Conservation (phyloP, 2,113 vertebrate genomes). For the Machaerirhynchus nigripectus region DNA sequence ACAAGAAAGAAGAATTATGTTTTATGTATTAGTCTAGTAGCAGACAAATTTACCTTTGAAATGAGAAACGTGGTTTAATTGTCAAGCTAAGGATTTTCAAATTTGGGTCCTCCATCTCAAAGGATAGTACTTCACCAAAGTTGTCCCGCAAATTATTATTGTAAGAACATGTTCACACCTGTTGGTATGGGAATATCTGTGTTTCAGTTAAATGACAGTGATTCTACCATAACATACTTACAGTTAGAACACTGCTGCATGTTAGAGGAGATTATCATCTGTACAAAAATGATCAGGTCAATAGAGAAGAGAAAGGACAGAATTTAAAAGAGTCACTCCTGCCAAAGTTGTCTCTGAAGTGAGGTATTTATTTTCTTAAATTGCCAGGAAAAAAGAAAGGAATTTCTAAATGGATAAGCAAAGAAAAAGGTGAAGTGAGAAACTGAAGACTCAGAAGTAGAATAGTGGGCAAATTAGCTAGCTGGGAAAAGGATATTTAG, state of each 20-base stretch:
- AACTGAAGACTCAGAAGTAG: neutral
- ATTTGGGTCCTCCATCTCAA: neutral
- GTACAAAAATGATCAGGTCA: neutral
- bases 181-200: neutral
- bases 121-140: neutral
- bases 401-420: neutral
- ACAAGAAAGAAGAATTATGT: neutral
- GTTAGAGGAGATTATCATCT: neutral
- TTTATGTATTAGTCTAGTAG: neutral
- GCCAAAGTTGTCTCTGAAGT: neutral
- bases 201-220: neutral
- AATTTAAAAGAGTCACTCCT: neutral
- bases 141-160: neutral
- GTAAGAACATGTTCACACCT: neutral
- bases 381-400: neutral
- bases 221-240: neutral
- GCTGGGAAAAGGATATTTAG: neutral
- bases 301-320: neutral
- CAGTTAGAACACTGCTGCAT: neutral
- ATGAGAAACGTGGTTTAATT: neutral
- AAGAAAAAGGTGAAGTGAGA: neutral
- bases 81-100: neutral
- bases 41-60: neutral
- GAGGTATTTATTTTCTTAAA: neutral
- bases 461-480: neutral